These are phyloP conservation scores for Thaumatotibia leucotreta DNA, from an alignment of 1,140 invertebrate genomes.

Conservation along the genomic window DNA sequence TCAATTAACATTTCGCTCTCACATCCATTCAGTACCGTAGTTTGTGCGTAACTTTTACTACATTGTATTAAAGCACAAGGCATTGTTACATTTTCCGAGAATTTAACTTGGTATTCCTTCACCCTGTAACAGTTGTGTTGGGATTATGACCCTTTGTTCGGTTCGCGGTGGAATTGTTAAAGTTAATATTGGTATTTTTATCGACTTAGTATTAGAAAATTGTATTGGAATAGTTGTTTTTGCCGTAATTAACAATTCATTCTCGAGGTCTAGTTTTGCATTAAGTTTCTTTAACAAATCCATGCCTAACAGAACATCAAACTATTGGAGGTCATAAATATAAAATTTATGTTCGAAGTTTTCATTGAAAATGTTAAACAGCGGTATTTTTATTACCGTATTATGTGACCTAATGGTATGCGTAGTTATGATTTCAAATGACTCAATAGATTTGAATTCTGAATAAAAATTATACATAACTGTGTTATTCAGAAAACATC, in stretches of 20 bases:
- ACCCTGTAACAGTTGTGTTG: not conserved
- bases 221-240: not conserved
- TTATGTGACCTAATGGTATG: not conserved
- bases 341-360: not conserved
- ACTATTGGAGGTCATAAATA: not conserved
- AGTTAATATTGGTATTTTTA: not conserved
- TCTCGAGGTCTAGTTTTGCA: not conserved
- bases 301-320: not conserved
- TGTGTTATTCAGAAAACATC: not conserved
- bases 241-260: not conserved
- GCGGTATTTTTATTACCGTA: not conserved
- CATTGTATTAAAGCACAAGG: not conserved
- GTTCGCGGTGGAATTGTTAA: not conserved
- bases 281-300: not conserved
- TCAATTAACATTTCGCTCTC: not conserved
- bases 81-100: not conserved
- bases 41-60: not conserved
- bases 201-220: not conserved
- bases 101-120: not conserved
- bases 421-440: not conserved
- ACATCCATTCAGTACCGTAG: not conserved
- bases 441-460: not conserved
- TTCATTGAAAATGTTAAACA: not conserved
- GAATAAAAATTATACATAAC: not conserved
- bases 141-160: not conserved